Evolutionary conservation across 2,888 invertebrate genomes (phyloP).

Genomic region (Gisinianus flammeolus): DNA sequence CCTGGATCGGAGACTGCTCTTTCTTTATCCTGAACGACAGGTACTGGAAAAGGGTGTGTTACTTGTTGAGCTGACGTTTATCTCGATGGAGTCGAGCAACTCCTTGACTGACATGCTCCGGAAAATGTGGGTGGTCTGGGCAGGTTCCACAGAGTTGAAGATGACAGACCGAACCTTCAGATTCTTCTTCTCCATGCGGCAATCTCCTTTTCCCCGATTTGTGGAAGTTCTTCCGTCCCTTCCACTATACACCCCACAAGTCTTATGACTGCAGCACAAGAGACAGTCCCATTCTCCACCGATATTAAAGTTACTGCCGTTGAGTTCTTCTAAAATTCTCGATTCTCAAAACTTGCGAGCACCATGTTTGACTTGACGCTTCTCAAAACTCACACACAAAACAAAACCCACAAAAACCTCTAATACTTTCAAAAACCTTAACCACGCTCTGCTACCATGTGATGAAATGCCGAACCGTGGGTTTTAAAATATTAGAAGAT

Average conservation of each 20-base stretch:
- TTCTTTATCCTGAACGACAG: neutral
- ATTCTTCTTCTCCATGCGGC: neutral
- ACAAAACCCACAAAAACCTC: neutral
- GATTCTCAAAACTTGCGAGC: neutral
- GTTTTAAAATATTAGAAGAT: no score
- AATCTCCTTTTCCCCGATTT: neutral
- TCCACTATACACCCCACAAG: neutral
- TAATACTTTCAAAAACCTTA: neutral
- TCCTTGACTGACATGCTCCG: neutral
- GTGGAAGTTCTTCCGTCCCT: neutral
- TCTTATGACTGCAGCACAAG: neutral
- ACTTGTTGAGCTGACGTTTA: neutral
- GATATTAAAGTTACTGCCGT: neutral
- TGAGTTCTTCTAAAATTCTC: neutral
- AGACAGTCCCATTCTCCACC: neutral
- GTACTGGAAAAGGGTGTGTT: neutral
- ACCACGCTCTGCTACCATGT: neutral
- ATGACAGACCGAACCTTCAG: neutral
- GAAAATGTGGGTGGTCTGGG: neutral
- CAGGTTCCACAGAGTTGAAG: neutral
- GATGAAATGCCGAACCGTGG: no score
- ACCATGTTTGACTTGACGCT: neutral
- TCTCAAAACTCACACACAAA: neutral
- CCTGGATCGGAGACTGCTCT: neutral
- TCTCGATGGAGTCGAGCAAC: neutral